Base-by-base conservation (phyloP, 2,797 vertebrate genomes). In the Centropyge bicolor region DNA sequence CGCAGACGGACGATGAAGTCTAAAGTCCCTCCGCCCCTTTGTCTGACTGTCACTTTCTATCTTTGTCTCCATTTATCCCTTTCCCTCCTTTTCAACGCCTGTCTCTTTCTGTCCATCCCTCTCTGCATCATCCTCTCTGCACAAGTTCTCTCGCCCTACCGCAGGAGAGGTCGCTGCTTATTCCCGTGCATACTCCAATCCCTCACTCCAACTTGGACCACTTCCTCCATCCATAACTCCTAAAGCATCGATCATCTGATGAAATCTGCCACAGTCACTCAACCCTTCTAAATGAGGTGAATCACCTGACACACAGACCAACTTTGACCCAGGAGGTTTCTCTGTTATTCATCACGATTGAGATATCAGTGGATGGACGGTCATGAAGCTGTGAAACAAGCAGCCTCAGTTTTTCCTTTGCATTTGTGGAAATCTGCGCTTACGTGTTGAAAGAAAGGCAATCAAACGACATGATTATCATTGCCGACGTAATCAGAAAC, bases 11-110 rank as follows among this genome's bases (percentile, higher is more conserved):
- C 14, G 69, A 86, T 64, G 31, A 78, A 79, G 76, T 80, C 69
- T 69, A 4, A 72, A 83, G 54, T 74, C 80, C 67, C 78, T 71
- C 74, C 74, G 0, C 72, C 41, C 62, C 68, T 73, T 88, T 80
- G 73, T 90, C 81, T 73, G 62, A 88, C 73, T 92, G 92, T 92
- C 89, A 86, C 88, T 89, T 87, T 88, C 84, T 27, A 91, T 92
- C 55, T 82, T 74, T 0, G 52, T 81, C 78, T 81, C 80, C 70
- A 83, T 92, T 85, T 67, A 80, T 88, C 80, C 64, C 75, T 78
- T 74, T 83, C 70, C 61, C 62, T 88, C 73, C 80, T 85, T 89
- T 84, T 91, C 80, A 86, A 80, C 70, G 57, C 86, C 85, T 91
- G 89, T 91, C 90, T 89, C 84, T 83, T 85, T 83, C 89, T 73